A percentile compares a stretch with the other conserved stretches of the same genome.
Evolutionary conservation across 2,113 vertebrate species (phyloP).

Genomic region (Bungarus multicinctus): DNA sequence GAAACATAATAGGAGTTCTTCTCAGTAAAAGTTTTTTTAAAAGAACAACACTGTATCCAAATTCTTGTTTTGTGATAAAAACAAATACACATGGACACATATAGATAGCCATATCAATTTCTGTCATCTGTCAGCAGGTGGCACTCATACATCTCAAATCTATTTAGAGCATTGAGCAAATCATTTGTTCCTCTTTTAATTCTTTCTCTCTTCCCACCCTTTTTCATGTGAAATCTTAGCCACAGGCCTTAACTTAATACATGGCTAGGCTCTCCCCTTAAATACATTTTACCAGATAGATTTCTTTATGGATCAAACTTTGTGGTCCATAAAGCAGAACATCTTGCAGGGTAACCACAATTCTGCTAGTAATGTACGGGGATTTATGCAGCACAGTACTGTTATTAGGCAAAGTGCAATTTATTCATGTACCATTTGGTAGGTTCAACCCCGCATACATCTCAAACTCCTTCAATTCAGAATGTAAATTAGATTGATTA

Average conservation of each 20-base stretch:
- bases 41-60: not conserved
- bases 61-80: not conserved
- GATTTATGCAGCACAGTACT: not conserved
- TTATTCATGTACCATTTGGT: not conserved
- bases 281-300: slow-evolving; percentile 46
- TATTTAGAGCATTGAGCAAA: not conserved
- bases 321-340: slow-evolving; percentile 18
- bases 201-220: not conserved
- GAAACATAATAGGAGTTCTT: not conserved
- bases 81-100: not conserved
- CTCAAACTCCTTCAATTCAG: not conserved
- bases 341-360: not conserved
- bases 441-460: fast-evolving
- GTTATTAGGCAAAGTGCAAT: not conserved
- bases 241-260: slow-evolving; percentile 45
- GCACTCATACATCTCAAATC: slow-evolving; percentile 47
- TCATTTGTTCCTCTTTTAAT: not conserved
- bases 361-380: not conserved
- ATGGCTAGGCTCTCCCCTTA: slow-evolving; percentile 26
- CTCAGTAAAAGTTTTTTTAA: not conserved
- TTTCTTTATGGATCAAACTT: slow-evolving; percentile 45
- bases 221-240: slow-evolving; percentile 42
- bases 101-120: not conserved
- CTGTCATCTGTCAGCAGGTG: slow-evolving; percentile 42
- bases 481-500: not conserved